A percentile compares a stretch with the other conserved stretches of the same genome.
phyloP scores from a whole-genome alignment of 2,888 invertebrate species.

The Synanthedon tipuliformis region DNA sequence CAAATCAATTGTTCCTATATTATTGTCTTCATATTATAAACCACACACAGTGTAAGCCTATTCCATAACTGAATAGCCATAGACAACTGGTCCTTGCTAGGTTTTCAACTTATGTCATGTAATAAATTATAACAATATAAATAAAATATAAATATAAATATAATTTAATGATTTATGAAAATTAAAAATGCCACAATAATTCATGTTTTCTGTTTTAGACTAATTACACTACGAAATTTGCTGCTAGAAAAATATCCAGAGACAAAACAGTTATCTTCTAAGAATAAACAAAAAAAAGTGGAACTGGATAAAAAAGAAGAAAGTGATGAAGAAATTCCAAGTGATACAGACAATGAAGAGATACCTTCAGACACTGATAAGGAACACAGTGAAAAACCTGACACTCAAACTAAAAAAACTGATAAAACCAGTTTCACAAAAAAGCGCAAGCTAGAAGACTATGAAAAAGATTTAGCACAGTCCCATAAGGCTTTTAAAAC shows the following conservation, averaged over 20 bases:
- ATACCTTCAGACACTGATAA: constrained; percentile 73
- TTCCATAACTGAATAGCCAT: no score
- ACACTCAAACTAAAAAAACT: constrained; percentile 16
- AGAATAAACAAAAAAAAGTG: constrained; percentile 20
- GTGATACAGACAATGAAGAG: constrained; percentile 73
- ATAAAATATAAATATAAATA: no score
- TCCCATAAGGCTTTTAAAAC: constrained; percentile 72
- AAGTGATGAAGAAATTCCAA: constrained; percentile 53
- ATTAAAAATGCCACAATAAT: background rate
- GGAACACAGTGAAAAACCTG: constrained; percentile 33
- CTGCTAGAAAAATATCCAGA: constrained; percentile 76
- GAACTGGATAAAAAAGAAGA: constrained; percentile 34
- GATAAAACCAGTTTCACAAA: constrained; percentile 24
- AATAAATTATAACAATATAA: no score
- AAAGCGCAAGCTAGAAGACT: constrained; percentile 71
- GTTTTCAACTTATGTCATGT: no score
- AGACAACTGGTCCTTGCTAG: no score
- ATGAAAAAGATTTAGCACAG: constrained; percentile 66
- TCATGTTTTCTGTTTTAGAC: constrained; percentile 30
- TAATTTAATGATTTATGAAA: no score
- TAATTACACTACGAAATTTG: constrained; percentile 46
- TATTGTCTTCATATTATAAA: no score
- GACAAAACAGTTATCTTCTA: constrained; percentile 67
- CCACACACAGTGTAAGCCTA: no score
- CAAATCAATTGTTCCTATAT: no score